Base-by-base conservation (phyloP, 2,888 invertebrate genomes). In the Meghimatium bilineatum region DNA sequence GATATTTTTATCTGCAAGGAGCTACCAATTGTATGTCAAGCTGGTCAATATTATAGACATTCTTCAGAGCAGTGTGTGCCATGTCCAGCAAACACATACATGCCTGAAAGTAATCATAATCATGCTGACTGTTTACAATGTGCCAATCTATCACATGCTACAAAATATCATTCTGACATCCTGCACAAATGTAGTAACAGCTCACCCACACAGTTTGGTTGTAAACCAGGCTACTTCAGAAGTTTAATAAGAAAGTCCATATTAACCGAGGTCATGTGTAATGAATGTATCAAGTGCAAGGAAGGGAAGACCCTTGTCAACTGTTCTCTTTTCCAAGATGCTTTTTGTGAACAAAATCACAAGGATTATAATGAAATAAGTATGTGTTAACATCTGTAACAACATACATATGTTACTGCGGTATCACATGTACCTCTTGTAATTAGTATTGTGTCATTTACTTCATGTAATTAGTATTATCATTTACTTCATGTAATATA, bases 151-250 rank as follows among this genome's bases (percentile, higher is more conserved):
- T 14, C 20, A 12, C 44, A 44, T n/a, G 29, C 17, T 8, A 29
- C 44, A 38, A 14, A 26, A 29, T 72, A n/a, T 12, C 26, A 72
- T 26, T 49, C 49, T n/a, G n/a, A 23, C 3, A 44, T 72, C 29
- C 44, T 72, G 0, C n/a, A 72, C 0, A 5, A 44, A 1, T 72
- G 72, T 23, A 72, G n/a, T n/a, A n/a, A 14, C 29, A 6, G 29
- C n/a, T 72, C 72, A 5, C 72, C 72, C 1, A 49, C 72, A 44
- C 14, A 49, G 8, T 72, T 72, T 72, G 72, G 72, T 14, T 72
- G 72, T 49, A 8, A 26, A n/a, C 17, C 20, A n/a, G 72, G 29
- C 26, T 44, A 72, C 44, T 72, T 44, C 49, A 72, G 72, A 44
- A 29, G 12, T 72, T 12, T 49, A 23, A n/a, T n/a, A n/a, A 14